phyloP scores from a whole-genome alignment of 2,113 vertebrate species.

The Pollachius pollachius region DNA sequence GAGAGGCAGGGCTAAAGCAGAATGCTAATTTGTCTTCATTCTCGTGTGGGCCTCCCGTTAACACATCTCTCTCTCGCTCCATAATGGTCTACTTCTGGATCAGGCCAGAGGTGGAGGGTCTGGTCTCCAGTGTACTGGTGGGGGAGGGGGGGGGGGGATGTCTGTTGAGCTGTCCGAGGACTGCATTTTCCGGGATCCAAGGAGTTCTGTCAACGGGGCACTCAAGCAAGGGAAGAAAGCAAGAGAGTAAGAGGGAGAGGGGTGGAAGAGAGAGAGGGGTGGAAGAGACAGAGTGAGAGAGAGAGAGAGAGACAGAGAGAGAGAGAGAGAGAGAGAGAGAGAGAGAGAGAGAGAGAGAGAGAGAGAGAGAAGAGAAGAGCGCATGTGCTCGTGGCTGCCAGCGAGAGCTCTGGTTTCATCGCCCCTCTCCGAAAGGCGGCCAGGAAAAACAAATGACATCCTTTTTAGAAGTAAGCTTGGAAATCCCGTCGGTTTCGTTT shows the following conservation, averaged over 20 bases:
- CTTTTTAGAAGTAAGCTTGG: conserved; percentile 39
- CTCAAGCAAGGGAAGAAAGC: not conserved
- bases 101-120: not conserved
- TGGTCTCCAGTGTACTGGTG: not conserved
- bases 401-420: conserved; percentile 46
- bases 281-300: not conserved
- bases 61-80: no score
- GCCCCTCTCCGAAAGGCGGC: conserved; percentile 29
- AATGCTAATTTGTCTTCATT: no score
- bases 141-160: conserved; percentile 15
- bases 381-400: conserved; percentile 35
- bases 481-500: not conserved
- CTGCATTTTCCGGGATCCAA: conserved; percentile 28
- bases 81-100: not conserved
- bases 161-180: not conserved
- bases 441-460: conserved; percentile 63
- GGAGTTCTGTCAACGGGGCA: conserved; percentile 39
- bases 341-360: conserved; percentile 5
- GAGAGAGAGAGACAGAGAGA: not conserved
- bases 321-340: conserved; percentile 6
- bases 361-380: not conserved
- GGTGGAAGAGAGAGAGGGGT: not conserved
- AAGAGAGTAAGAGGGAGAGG: not conserved
- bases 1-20: no score
- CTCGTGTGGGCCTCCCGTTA: no score